phyloP scores from a whole-genome alignment of 1,140 invertebrate genomes.

The Calephelis virginiensis region DNA sequence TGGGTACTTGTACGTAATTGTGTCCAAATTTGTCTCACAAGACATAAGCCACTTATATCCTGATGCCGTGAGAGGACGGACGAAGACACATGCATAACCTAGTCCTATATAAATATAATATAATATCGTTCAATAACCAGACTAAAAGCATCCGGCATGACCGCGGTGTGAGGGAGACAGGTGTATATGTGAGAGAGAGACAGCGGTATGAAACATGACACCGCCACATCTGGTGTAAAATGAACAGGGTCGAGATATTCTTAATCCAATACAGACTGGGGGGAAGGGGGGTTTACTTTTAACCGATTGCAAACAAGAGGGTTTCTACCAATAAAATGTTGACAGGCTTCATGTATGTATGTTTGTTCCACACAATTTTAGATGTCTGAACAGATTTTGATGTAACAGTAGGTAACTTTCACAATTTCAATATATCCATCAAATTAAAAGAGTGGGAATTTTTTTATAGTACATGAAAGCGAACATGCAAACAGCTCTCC shows the following conservation, averaged over 20 bases:
- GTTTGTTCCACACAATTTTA: no score
- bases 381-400: no score
- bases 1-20: no score
- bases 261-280: constrained; percentile 15
- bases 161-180: constrained; percentile 32
- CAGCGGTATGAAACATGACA: constrained; percentile 46
- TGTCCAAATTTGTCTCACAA: no score
- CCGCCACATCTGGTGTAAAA: constrained; percentile 56
- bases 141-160: constrained; percentile 10
- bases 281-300: not conserved
- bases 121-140: constrained; percentile 1
- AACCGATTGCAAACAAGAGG: constrained; percentile 7
- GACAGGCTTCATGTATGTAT: not conserved
- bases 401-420: no score
- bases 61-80: no score
- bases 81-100: not conserved
- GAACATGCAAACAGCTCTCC: no score
- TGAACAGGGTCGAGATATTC: constrained; percentile 32
- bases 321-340: not conserved
- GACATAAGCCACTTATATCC: no score
- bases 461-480: no score
- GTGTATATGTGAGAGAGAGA: constrained; percentile 38
- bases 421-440: no score
- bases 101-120: constrained; percentile 10
- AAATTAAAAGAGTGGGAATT: no score